phyloP scores from a whole-genome alignment of 2,113 vertebrate species.

The Megalops atlanticus region DNA sequence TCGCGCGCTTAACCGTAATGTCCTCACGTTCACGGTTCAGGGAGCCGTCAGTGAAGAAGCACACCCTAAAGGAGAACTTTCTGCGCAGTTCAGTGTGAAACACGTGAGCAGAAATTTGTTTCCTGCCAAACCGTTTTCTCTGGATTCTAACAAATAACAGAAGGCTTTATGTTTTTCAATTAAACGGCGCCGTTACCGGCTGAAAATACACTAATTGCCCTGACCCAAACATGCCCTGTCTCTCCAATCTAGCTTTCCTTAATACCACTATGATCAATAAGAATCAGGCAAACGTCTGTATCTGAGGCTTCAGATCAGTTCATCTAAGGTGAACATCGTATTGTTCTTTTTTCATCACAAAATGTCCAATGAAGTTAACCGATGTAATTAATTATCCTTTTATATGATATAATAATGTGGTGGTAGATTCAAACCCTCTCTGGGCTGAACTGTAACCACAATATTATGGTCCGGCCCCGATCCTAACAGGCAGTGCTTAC shows the following conservation, averaged over 20 bases:
- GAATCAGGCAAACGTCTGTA: background rate
- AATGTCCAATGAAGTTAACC: background rate
- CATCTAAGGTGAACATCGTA: background rate
- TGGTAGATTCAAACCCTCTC: background rate
- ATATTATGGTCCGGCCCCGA: background rate
- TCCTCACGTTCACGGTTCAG: background rate
- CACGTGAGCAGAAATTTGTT: background rate
- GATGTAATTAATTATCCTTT: background rate
- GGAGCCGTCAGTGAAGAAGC: background rate
- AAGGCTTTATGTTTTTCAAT: background rate
- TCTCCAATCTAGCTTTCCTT: background rate
- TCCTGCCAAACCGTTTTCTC: background rate
- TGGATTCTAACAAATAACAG: background rate
- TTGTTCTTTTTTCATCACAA: background rate
- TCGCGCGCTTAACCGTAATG: background rate
- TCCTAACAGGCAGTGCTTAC: background rate
- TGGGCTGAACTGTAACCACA: background rate
- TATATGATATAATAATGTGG: background rate
- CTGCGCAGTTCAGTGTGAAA: background rate
- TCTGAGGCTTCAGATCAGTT: background rate
- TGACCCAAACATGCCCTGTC: background rate
- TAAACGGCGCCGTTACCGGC: background rate
- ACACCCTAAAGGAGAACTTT: background rate
- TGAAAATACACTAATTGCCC: background rate
- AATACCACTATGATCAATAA: background rate